phyloP scores from a whole-genome alignment of 2,888 invertebrate genomes.

The Philereme transversata region DNA sequence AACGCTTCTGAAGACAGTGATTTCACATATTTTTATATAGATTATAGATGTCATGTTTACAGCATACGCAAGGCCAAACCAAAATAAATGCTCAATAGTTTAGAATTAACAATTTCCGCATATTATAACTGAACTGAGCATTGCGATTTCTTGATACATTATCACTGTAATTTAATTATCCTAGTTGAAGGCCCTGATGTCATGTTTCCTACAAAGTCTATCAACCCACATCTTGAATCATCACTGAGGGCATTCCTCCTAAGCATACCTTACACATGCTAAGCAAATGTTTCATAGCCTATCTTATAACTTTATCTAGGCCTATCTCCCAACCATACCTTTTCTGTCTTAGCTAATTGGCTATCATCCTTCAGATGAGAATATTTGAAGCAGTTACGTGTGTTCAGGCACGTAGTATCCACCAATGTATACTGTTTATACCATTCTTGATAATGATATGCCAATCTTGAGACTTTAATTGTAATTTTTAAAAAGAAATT shows the following conservation, averaged over 20 bases:
- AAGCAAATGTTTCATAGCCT: constrained; percentile 1
- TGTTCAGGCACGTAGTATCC: constrained; percentile 31
- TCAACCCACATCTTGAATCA: constrained; percentile 4
- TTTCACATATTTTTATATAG: too few relatives aligned
- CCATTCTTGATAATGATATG: constrained; percentile 34
- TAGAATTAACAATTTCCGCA: neutral
- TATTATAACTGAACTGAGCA: too few relatives aligned
- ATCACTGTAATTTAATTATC: too few relatives aligned
- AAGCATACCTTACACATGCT: constrained; percentile 8
- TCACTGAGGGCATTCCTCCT: neutral
- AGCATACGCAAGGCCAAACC: neutral
- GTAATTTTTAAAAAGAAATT: constrained; percentile 27
- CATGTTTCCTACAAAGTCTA: too few relatives aligned
- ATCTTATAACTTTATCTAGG: constrained; percentile 4
- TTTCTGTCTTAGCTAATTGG: constrained; percentile 13
- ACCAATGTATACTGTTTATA: constrained; percentile 33
- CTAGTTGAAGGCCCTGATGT: too few relatives aligned
- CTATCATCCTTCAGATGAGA: constrained; percentile 8
- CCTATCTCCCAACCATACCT: constrained; percentile 12
- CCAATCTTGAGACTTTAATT: constrained; percentile 35
- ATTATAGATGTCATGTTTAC: neutral
- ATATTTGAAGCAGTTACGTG: constrained; percentile 28
- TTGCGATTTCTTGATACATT: too few relatives aligned
- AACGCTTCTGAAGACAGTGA: too few relatives aligned
- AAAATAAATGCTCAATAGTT: neutral